Evolutionary conservation across 2,888 invertebrate species (phyloP).

Genomic region (Phyto melanocephala): DNA sequence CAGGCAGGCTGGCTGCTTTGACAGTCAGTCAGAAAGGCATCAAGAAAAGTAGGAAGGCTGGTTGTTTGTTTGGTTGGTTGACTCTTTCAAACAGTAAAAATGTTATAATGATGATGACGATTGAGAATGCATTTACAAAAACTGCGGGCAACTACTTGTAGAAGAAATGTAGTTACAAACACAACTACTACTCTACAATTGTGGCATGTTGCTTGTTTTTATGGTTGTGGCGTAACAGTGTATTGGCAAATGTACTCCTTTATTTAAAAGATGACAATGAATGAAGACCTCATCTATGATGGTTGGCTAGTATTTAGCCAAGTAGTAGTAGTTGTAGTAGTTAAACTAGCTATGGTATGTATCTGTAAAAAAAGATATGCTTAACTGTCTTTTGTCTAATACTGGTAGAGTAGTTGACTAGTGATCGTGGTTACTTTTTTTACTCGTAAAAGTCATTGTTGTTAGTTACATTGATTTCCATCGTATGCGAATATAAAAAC

Average conservation of each 20-base stretch:
- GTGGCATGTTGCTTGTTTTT: neutral
- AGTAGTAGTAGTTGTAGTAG: neutral
- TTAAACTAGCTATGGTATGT: neutral
- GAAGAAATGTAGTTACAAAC: neutral
- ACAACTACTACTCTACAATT: neutral
- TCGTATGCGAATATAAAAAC: slow-evolving; percentile 22
- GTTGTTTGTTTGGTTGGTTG: neutral
- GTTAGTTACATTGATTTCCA: neutral
- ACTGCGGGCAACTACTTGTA: slow-evolving; percentile 19
- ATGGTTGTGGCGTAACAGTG: slow-evolving; percentile 7
- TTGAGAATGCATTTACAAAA: slow-evolving; percentile 39
- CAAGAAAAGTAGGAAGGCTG: neutral
- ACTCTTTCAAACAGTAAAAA: slow-evolving; percentile 10
- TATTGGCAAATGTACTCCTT: neutral
- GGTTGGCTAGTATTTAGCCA: neutral
- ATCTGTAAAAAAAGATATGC: neutral
- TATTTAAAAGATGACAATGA: neutral
- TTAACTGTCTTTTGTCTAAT: neutral
- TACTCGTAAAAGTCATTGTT: neutral
- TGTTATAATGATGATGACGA: slow-evolving; percentile 39
- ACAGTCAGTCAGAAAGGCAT: slow-evolving; percentile 15
- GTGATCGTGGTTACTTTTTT: neutral
- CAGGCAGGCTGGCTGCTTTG: slow-evolving; percentile 16
- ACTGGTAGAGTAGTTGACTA: neutral
- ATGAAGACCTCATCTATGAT: neutral